A percentile compares a stretch with the other conserved stretches of the same genome.
Conservation (phyloP, 2,888 invertebrate species). For the Calephelis perditalis region DNA sequence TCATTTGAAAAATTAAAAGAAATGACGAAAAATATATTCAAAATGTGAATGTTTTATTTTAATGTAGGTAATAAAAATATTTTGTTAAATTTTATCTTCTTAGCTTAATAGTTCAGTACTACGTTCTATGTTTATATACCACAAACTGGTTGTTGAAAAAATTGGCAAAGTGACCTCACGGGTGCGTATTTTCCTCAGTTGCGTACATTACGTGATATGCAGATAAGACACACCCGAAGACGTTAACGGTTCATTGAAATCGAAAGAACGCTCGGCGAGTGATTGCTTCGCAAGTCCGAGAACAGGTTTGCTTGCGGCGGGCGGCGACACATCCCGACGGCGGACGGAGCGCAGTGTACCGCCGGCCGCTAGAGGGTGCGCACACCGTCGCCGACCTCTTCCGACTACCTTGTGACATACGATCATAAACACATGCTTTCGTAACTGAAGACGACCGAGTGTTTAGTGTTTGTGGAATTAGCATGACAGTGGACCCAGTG, state of each 20-base stretch:
- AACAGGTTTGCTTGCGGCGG: constrained; percentile 54
- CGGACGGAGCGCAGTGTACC: constrained; percentile 47
- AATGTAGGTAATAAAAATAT: too few species aligned
- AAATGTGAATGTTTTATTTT: too few species aligned
- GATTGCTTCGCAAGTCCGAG: constrained; percentile 31
- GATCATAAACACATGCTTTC: too few species aligned
- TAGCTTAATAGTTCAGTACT: too few species aligned
- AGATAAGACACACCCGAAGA: constrained; percentile 59
- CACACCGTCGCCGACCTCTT: constrained; percentile 35
- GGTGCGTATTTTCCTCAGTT: constrained; percentile 27
- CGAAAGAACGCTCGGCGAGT: constrained; percentile 52
- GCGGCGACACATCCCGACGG: constrained; percentile 57
- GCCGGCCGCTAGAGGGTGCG: constrained; percentile 47
- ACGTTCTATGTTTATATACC: too few species aligned
- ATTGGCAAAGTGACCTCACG: not conserved
- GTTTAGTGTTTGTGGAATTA: constrained; percentile 54
- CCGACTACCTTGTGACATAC: constrained; percentile 37
- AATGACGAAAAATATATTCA: too few species aligned
- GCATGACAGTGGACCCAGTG: constrained; percentile 50
- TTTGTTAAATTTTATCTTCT: too few species aligned
- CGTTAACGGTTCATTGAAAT: constrained; percentile 76
- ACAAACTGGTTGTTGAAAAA: too few species aligned
- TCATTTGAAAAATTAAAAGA: too few species aligned
- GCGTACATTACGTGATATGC: constrained; percentile 53
- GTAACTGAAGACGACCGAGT: constrained; percentile 17